Conservation (phyloP, 2,888 invertebrate genomes). For the Philereme vetulata region DNA sequence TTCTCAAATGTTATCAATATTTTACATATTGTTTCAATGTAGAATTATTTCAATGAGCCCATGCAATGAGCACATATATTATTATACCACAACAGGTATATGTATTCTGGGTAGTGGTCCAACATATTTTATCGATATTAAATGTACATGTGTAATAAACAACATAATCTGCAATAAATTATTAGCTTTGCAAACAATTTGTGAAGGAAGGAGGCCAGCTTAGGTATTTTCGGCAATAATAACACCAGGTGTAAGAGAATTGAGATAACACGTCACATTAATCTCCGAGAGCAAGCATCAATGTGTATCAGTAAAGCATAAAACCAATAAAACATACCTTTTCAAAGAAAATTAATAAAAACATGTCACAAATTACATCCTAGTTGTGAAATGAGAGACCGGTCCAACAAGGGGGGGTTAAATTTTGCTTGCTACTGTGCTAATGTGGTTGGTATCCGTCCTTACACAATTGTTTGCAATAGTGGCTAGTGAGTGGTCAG, state of each 20-base stretch:
- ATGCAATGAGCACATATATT: too few relatives aligned
- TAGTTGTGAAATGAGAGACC: slow-evolving; percentile 60
- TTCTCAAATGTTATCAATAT: slow-evolving; percentile 2
- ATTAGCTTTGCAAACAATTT: slow-evolving; percentile 93
- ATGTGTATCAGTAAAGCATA: slow-evolving; percentile 64
- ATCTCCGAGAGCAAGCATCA: slow-evolving; percentile 72
- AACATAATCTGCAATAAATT: slow-evolving; percentile 49
- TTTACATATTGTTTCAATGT: slow-evolving; percentile 14
- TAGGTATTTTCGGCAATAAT: slow-evolving; percentile 57
- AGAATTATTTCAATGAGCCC: slow-evolving; percentile 12
- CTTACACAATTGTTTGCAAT: slow-evolving; percentile 85
- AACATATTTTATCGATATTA: slow-evolving; percentile 19
- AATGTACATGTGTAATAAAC: slow-evolving; percentile 26
- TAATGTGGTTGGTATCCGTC: slow-evolving; percentile 79
- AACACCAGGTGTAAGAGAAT: slow-evolving; percentile 46
- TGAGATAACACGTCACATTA: slow-evolving; percentile 63
- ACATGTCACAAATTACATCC: slow-evolving; percentile 79
- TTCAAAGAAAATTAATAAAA: slow-evolving; percentile 80
- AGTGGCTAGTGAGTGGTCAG: slow-evolving; percentile 47
- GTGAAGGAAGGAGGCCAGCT: slow-evolving; percentile 91
- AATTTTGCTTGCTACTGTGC: slow-evolving; percentile 73
- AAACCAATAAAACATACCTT: slow-evolving; percentile 83
- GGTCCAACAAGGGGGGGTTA: slow-evolving; percentile 58
- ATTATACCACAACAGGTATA: slow-evolving; percentile 1
- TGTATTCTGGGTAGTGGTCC: slow-evolving; percentile 1